Evolutionary conservation across 2,113 vertebrate genomes (phyloP), one percentile per base, ranked within the genome.

Genomic region (Notarius lentiginosus): DNA sequence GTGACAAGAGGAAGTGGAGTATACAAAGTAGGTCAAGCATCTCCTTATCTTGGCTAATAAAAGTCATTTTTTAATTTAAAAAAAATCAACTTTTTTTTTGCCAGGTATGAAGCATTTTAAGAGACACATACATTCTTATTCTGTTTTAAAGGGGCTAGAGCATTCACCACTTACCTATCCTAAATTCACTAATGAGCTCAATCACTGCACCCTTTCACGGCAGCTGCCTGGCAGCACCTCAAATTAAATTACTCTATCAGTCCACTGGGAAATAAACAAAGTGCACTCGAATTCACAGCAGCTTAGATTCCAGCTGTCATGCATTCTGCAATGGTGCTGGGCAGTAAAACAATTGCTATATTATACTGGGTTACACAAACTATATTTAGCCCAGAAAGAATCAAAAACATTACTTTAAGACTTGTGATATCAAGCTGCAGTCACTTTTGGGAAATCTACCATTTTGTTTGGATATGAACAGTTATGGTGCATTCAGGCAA

Each of bases 101-200:
- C 53, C 51, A 68, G 56, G 18, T 65, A 11, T 72, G 65, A 61
- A 60, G 75, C 20, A 68, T 84, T 34, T 22, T 34, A 51, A 41
- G 14, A 86, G 65, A 70, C 56, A 75, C 10, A 53, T 15, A 63
- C 4, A 63, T 72, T 60, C 34, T 47, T 77, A 66, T 17, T 51
- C 41, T 18, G 7, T 53, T 34, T 30, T 66, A 56, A 83, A 30
- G 12, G n/a, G 18, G 22, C 47, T 17, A 53, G 56, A 41, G 15
- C 66, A 55, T 61, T 80, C 76, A 75, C 79, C 63, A 89, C 49
- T 47, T 73, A 84, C 76, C 12, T 18, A 65, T 60, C 72, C 61
- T 61, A 84, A 66, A 49, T 80, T 84, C 58, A 85, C 84, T 68
- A 82, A 68, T 82, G 79, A 85, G 68, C 83, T 82, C 73, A 82